Evolutionary conservation across 2,888 invertebrate species (phyloP), one percentile per base, ranked within the genome.

Genomic region (Miltochrista miniata): DNA sequence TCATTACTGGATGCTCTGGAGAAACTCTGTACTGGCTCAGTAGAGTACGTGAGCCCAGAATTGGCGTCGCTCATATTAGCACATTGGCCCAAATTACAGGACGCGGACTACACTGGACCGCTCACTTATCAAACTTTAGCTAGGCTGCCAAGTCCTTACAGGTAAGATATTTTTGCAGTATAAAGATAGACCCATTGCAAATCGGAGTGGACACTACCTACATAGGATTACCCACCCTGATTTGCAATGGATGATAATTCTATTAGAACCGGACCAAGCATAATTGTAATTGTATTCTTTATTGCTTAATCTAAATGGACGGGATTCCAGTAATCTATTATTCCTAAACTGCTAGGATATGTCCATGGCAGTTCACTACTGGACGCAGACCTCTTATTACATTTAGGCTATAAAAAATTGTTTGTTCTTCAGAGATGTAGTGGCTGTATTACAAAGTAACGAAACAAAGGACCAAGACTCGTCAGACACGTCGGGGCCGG

Each of bases 121-220:
- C 79, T 97, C 48, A 97, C 97, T 18, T 97, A 97, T 76, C 96
- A 97, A 79, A 96, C 96, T 10, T 93, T 97, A 87, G 95, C 96
- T 0, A 93, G 97, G 52, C 80, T 97, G 48, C 97, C 97, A 8
- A 96, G 96, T 71, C 96, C 96, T 0, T 97, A 97, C 70, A 93
- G 95, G 94, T 94, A 84, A 70, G 30, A 10, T 42, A 38, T 15
- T 9, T n/a, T n/a, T n/a, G n/a, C n/a, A n/a, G n/a, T n/a, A n/a
- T n/a, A n/a, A n/a, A n/a, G n/a, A n/a, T n/a, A n/a, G n/a, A n/a
- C n/a, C n/a, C n/a, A n/a, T n/a, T n/a, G n/a, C n/a, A n/a, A n/a
- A n/a, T n/a, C n/a, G n/a, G n/a, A n/a, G n/a, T n/a, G n/a, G n/a
- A n/a, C n/a, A n/a, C n/a, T n/a, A n/a, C n/a, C n/a, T n/a, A n/a